phyloP scores from a whole-genome alignment of 2,113 vertebrate genomes.

The Gasterosteus aculeatus region DNA sequence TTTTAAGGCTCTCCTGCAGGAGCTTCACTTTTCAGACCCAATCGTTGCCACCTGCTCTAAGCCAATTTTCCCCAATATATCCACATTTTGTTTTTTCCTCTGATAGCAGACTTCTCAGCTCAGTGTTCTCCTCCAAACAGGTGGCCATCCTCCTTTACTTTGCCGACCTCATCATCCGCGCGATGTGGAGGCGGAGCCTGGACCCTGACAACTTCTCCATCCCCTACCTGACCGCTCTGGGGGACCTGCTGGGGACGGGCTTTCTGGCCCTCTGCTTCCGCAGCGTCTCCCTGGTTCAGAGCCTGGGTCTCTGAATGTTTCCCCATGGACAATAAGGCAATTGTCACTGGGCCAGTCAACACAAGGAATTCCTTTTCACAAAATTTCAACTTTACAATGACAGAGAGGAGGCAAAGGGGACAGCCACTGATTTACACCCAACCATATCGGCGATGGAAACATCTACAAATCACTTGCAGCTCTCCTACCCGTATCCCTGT shows the following conservation, averaged over 20 bases:
- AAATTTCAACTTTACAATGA: conserved; percentile 14
- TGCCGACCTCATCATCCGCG: conserved; percentile 90
- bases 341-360: conserved; percentile 25
- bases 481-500: background rate
- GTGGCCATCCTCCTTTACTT: conserved; percentile 90
- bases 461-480: background rate
- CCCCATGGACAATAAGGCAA: conserved; percentile 39
- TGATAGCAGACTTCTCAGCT: background rate
- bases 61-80: background rate
- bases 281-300: conserved; percentile 64
- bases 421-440: background rate
- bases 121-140: conserved; percentile 69
- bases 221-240: conserved; percentile 96
- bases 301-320: conserved; percentile 62
- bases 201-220: conserved; percentile 97
- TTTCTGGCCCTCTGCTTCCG: conserved; percentile 91
- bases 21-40: background rate
- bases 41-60: background rate
- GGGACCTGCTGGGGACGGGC: conserved; percentile 93
- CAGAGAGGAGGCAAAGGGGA: conserved; percentile 14
- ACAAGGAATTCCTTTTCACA: conserved; percentile 15
- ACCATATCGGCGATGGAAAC: background rate
- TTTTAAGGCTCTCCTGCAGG: background rate
- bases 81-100: background rate
- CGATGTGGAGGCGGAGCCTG: conserved; percentile 89